These are phyloP conservation scores for Epizoanthus stellaris DNA, from an alignment of 92 coral and sea anemone genomes.

Conservation along the genomic window DNA sequence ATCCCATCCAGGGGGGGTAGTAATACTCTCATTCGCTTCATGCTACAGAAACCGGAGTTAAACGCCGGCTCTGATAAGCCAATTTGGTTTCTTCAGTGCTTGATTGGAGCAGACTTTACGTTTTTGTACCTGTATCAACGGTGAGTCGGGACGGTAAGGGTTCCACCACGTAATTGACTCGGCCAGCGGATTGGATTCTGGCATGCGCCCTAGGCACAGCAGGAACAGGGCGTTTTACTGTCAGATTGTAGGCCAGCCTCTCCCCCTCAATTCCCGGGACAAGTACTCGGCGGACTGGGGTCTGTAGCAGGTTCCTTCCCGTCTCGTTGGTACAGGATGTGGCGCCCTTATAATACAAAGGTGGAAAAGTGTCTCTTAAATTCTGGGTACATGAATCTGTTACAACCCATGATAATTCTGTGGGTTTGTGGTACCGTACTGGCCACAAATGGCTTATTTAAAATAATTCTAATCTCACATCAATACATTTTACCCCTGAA, in stretches of 20 bases:
- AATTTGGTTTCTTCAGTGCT: too few species aligned
- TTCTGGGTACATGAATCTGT: too few species aligned
- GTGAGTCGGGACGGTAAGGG: slow-evolving; percentile 32
- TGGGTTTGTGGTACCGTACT: too few species aligned
- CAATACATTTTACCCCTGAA: too few species aligned
- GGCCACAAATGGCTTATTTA: too few species aligned
- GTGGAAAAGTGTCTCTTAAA: too few species aligned
- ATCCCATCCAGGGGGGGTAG: too few species aligned
- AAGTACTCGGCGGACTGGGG: slow-evolving; percentile 30
- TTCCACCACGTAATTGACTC: slow-evolving; percentile 18
- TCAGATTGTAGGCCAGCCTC: slow-evolving; percentile 38
- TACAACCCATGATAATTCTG: too few species aligned
- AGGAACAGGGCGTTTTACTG: slow-evolving; percentile 21
- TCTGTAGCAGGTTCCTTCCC: slow-evolving; percentile 12
- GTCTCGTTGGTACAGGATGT: background rate
- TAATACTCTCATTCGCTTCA: too few species aligned
- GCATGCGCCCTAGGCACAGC: background rate
- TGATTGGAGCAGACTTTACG: background rate
- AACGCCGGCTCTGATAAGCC: too few species aligned
- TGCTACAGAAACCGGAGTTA: too few species aligned
- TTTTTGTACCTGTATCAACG: slow-evolving; percentile 25
- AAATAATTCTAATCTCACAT: too few species aligned
- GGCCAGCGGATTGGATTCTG: slow-evolving; percentile 7
- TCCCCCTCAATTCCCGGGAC: slow-evolving; percentile 41
- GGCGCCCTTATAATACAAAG: background rate